A percentile compares a stretch with the other conserved stretches of the same genome.
phyloP scores from a whole-genome alignment of 2,113 vertebrate genomes.

The Misgurnus mizolepis region DNA sequence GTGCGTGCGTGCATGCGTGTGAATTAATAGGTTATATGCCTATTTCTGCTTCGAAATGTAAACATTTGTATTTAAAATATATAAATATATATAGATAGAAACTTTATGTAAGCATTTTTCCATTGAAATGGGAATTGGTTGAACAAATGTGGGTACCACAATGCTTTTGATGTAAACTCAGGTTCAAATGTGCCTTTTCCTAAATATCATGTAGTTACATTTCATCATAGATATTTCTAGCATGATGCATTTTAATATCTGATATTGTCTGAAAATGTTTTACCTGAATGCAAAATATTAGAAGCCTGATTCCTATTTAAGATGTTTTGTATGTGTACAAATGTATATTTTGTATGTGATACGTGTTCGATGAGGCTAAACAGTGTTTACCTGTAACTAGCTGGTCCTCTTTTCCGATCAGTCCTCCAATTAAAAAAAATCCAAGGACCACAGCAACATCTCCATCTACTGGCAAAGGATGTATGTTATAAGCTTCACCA shows the following conservation, averaged over 20 bases:
- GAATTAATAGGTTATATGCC: too few species aligned
- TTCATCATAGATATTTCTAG: constrained; percentile 37
- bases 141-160: constrained; percentile 4
- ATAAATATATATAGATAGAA: neutral
- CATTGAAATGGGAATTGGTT: neutral
- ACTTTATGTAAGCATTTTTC: neutral
- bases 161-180: constrained; percentile 59
- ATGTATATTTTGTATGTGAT: neutral
- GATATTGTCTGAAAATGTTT: constrained; percentile 18
- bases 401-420: neutral
- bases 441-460: neutral
- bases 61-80: neutral
- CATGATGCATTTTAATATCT: constrained; percentile 27
- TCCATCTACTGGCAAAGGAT: constrained; percentile 6
- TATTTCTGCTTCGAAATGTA: neutral
- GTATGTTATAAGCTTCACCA: neutral
- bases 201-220: constrained; percentile 44
- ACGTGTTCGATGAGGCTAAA: neutral
- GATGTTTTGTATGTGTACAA: neutral
- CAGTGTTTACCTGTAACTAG: neutral
- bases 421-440: neutral
- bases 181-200: constrained; percentile 70
- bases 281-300: constrained; percentile 40
- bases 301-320: neutral
- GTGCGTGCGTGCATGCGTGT: too few species aligned